Evolutionary conservation across 2,888 invertebrate genomes (phyloP).

Genomic region (Linyphia triangularis): DNA sequence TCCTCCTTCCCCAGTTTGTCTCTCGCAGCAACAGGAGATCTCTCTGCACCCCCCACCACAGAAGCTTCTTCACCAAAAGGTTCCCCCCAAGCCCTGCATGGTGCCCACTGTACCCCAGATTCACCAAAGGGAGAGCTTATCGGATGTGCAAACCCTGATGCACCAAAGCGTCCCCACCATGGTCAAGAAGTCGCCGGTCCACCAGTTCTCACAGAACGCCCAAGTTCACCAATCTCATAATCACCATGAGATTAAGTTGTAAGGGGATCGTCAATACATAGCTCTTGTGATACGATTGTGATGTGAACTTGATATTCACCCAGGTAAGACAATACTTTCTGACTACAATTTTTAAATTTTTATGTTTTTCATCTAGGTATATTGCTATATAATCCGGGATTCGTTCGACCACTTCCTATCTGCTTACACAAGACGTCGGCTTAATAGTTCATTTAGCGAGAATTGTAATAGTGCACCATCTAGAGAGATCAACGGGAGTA

Average conservation of each 20-base stretch:
- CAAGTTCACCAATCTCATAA: conserved; percentile 54
- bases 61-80: conserved; percentile 30
- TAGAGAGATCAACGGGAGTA: no score
- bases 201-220: conserved; percentile 46
- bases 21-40: conserved; percentile 51
- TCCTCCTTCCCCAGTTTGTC: conserved; percentile 65
- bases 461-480: no score
- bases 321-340: conserved; percentile 42
- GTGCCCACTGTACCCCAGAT: conserved; percentile 48
- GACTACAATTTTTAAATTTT: background rate
- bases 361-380: background rate
- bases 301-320: conserved; percentile 9
- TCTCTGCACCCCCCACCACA: conserved; percentile 52
- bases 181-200: conserved; percentile 38
- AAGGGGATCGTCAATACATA: conserved; percentile 5
- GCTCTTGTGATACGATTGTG: conserved; percentile 24
- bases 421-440: no score
- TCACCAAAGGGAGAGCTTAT: conserved; percentile 59
- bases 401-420: no score
- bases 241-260: conserved; percentile 57
- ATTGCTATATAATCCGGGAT: no score
- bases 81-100: conserved; percentile 33
- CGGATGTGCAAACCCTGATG: conserved; percentile 50
- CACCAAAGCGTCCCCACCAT: background rate
- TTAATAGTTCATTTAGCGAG: no score